Conservation (phyloP, 2,113 vertebrate species). For the Edolisoma coerulescens region DNA sequence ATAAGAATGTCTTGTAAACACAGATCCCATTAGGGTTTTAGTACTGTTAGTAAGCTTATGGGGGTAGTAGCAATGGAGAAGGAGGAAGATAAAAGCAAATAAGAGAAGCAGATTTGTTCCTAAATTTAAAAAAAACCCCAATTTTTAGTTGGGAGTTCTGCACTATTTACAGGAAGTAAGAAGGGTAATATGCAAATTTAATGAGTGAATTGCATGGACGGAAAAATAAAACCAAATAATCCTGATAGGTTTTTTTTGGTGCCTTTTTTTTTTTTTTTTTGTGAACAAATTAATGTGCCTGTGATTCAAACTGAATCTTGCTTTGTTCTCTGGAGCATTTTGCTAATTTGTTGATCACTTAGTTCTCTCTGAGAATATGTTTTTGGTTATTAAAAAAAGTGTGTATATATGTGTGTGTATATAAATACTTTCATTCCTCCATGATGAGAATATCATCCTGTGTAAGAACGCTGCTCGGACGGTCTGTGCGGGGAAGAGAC, state of each 20-base stretch:
- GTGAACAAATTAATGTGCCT: not conserved
- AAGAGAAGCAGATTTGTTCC: not conserved
- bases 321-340: not conserved
- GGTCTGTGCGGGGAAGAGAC: too few relatives aligned
- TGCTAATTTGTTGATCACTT: not conserved
- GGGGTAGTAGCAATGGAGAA: not conserved
- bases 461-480: too few relatives aligned
- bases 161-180: not conserved
- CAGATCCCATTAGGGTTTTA: not conserved
- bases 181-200: not conserved
- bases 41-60: not conserved
- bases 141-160: not conserved
- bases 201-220: not conserved
- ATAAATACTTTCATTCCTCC: not conserved
- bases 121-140: not conserved
- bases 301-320: not conserved
- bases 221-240: not conserved
- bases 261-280: not conserved
- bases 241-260: not conserved
- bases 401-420: accelerated
- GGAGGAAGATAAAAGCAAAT: not conserved
- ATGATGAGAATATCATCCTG: not conserved
- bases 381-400: not conserved
- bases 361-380: not conserved
- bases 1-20: not conserved